A percentile compares a stretch with the other conserved stretches of the same genome.
Evolutionary conservation across 2,888 invertebrate species (phyloP).

Genomic region (Ochropacha duplaris): DNA sequence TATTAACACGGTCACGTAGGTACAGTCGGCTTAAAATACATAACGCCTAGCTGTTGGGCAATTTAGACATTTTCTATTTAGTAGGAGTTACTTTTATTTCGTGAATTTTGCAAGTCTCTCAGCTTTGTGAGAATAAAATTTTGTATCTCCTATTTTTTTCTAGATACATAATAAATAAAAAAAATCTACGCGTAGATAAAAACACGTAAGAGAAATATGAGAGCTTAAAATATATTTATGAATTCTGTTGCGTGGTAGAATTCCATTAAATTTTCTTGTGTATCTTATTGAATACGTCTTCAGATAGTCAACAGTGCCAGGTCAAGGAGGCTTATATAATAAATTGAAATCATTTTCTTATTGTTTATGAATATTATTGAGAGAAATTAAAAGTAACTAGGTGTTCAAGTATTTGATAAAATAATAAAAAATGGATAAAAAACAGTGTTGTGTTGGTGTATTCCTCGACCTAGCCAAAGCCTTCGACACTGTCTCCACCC

Average conservation of each 20-base stretch:
- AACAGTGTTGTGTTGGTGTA: too few relatives aligned
- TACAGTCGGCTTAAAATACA: slow-evolving; percentile 17
- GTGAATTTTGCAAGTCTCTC: not conserved
- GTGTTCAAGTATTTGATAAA: too few relatives aligned
- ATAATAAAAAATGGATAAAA: too few relatives aligned
- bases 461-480: too few relatives aligned
- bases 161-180: too few relatives aligned
- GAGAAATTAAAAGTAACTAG: too few relatives aligned
- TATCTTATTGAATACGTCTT: not conserved
- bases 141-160: not conserved
- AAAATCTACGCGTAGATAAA: too few relatives aligned
- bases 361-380: too few relatives aligned
- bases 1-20: slow-evolving; percentile 22
- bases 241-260: not conserved
- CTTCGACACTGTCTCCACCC: too few relatives aligned
- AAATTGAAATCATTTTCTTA: not conserved
- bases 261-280: not conserved
- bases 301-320: not conserved
- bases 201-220: not conserved
- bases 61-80: slow-evolving; percentile 16
- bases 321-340: not conserved
- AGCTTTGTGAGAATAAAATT: not conserved
- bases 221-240: not conserved
- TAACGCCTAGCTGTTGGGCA: slow-evolving; percentile 19
- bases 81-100: not conserved